phyloP scores from a whole-genome alignment of 2,888 invertebrate genomes.

The Eupeodes luniger region DNA sequence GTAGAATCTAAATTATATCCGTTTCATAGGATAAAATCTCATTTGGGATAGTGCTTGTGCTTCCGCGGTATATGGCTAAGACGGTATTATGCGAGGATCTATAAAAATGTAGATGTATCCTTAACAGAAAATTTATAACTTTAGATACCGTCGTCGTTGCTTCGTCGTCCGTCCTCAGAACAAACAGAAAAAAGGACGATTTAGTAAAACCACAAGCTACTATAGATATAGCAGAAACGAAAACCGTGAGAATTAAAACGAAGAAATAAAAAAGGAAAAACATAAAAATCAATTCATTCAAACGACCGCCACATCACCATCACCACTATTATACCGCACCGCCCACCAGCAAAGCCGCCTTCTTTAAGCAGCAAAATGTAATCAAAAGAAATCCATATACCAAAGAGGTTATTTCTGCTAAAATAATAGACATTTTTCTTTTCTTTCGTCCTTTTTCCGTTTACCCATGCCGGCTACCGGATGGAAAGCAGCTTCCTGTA shows the following conservation, averaged over 20 bases:
- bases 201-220: not conserved
- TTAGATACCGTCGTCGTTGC: not conserved
- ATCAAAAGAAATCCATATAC: not conserved
- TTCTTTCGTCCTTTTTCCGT: too few relatives aligned
- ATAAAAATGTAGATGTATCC: not conserved
- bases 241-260: not conserved
- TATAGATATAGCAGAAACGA: not conserved
- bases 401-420: slow-evolving; percentile 1
- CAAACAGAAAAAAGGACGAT: not conserved
- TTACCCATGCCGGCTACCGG: not conserved
- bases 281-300: not conserved
- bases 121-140: slow-evolving; percentile 15
- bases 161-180: too few relatives aligned
- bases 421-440: not conserved
- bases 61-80: not conserved
- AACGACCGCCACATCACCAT: not conserved
- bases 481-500: not conserved
- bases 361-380: not conserved
- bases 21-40: slow-evolving; percentile 9
- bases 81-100: too few relatives aligned
- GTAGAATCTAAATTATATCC: slow-evolving; percentile 16
- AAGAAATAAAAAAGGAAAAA: not conserved
- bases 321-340: too few relatives aligned
- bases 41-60: not conserved
- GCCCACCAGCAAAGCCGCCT: too few relatives aligned